Base-by-base conservation (phyloP, 2,888 invertebrate species). In the Heliconius charithonia region DNA sequence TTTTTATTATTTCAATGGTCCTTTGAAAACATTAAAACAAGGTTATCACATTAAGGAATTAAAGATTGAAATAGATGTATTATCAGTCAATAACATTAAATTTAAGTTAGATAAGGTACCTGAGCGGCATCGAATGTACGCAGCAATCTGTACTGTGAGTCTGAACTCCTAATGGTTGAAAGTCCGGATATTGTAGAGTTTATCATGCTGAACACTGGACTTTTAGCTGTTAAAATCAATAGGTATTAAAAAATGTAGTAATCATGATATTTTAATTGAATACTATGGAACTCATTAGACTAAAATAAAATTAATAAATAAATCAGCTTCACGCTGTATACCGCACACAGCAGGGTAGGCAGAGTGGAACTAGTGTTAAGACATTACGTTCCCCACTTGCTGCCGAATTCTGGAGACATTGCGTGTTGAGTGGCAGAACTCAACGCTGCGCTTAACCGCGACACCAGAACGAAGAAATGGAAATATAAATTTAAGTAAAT, bases 181-280 rank as follows among this genome's bases (percentile, higher is more conserved):
- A 98, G 91, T 22, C 98, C 98, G 81, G 96, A 95, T 66, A 98
- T 93, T 0, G 97, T 96, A 3, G 97, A 96, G 83, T 96, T 97
- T 45, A 98, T 93, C 92, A 97, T 97, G 10, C 97, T 96, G 87
- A 97, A 97, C 1, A 98, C 97, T 0, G 98, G 98, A 86, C 97
- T 97, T 82, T 97, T 96, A 29, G 97, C 97, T 97, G 91, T 77
- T 86, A 37, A n/a, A 59, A 59, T n/a, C 3, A 1, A 59, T 59
- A 59, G n/a, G n/a, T 59, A 59, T 59, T 12, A 1, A 3, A 59
- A 59, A 59, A 45, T 45, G 0, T 45, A 45, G 4, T 37, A 10
- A 37, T 37, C 10, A 10, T 37, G 1, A 37, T 37, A 37, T 37
- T 37, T 37, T 2, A 37, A 37, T 10, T 37, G 10, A 37, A 37